These are phyloP conservation scores for Argopecten irradians DNA, from an alignment of 1,140 invertebrate species.

Conservation along the genomic window DNA sequence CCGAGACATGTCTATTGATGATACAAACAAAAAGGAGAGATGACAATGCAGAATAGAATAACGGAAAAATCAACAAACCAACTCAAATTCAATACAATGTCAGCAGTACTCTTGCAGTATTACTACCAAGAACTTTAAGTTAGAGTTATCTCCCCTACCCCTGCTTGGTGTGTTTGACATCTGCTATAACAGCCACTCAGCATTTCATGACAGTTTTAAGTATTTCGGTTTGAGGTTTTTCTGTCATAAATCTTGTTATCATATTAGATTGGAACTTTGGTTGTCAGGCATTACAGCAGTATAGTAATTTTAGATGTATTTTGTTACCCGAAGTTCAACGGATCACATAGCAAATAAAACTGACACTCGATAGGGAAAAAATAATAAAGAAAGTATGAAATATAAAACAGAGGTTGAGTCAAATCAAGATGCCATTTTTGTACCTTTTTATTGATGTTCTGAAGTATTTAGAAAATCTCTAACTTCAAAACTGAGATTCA, in stretches of 20 bases:
- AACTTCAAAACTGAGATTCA: neutral
- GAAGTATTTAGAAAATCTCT: neutral
- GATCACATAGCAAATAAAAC: conserved; percentile 8
- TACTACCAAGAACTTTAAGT: neutral
- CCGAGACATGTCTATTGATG: too few species aligned
- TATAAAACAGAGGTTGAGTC: neutral
- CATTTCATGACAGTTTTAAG: conserved; percentile 16
- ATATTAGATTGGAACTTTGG: neutral
- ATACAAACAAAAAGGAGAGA: too few species aligned
- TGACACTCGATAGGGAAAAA: neutral
- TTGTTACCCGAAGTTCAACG: neutral
- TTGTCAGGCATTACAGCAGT: conserved; percentile 6
- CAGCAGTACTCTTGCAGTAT: too few species aligned
- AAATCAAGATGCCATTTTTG: neutral
- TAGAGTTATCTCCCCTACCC: neutral
- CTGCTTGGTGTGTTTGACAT: neutral
- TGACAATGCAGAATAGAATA: too few species aligned
- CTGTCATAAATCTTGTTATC: conserved; percentile 17
- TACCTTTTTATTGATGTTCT: neutral
- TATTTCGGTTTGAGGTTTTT: neutral
- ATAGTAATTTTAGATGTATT: neutral
- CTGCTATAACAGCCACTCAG: neutral
- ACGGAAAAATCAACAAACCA: too few species aligned
- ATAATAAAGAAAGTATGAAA: neutral
- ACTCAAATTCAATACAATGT: too few species aligned